phyloP scores from a whole-genome alignment of 2,888 invertebrate genomes.

The Penaeus monodon region DNA sequence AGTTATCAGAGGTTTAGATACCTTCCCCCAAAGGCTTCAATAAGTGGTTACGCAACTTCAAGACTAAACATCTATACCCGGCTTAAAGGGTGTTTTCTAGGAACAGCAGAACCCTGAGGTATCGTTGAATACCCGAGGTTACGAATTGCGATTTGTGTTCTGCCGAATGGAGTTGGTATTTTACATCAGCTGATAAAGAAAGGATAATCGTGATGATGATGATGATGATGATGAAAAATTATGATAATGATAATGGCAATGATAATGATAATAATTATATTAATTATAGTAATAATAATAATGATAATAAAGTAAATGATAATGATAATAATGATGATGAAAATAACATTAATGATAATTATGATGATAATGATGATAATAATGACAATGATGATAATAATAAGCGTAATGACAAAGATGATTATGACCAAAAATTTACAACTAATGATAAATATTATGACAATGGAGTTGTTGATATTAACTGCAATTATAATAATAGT shows the following conservation, averaged over 20 bases:
- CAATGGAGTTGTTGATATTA: background rate
- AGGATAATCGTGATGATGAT: background rate
- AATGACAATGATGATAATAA: background rate
- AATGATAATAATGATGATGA: background rate
- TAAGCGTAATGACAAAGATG: background rate
- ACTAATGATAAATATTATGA: no score
- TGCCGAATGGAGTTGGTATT: no score
- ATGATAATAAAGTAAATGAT: background rate
- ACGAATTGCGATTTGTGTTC: no score
- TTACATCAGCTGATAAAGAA: no score
- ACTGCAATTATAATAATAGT: background rate
- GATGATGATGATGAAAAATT: background rate
- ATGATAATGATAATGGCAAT: background rate
- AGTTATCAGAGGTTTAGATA: no score
- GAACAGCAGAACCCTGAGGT: no score
- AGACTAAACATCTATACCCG: no score
- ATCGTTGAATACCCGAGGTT: no score
- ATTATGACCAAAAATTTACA: no score
- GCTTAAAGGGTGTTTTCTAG: no score
- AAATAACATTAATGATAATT: background rate
- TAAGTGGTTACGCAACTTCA: no score
- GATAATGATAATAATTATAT: conserved; percentile 1
- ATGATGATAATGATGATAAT: background rate
- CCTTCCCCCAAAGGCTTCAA: no score
- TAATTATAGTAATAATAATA: background rate